Evolutionary conservation across 2,888 invertebrate genomes (phyloP), one percentile per base, ranked within the genome.

Genomic region (Catocala fraxini): DNA sequence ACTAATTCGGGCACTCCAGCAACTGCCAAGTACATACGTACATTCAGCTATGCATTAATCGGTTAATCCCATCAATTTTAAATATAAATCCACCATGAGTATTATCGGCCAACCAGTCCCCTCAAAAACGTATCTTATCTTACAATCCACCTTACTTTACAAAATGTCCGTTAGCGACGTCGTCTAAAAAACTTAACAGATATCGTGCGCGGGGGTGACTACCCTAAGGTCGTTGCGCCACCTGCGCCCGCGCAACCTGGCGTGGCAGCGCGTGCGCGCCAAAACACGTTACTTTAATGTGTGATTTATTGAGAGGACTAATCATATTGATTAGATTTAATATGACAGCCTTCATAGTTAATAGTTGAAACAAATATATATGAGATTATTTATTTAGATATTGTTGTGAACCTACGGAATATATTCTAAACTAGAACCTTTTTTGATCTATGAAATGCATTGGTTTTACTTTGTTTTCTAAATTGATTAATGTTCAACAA

Each of bases 241-340:
- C 86, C 86, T 86, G 86, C 86, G 71, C 47, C 42, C 10, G 60
- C 47, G 52, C 74, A 72, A 90, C 92, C 91, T 91, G 92, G 91
- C 89, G 87, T 87, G 89, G 88, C 91, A 89, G 90, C 85, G 86
- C 91, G 85, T 88, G 90, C 86, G 89, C 83, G 74, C 42, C 51
- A 58, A 63, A 55, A 70, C 53, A 62, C 66, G 41, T 55, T 63
- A 56, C 25, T 15, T 56, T 10, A 2, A 42, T 33, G 43, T 9
- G 49, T 57, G 57, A 63, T 58, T 58, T 63, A 56, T 56, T 41
- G 49, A 49, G 51, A 45, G n/a, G n/a, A 25, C 25, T 15, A 10
- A 15, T 15, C 7, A 7, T 3, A 6, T 45, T 45, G 5, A 12
- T 6, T 12, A 39, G 35, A 11, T 43, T 5, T n/a, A n/a, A n/a